Base-by-base conservation (phyloP, 2,113 vertebrate species). In the Circaetus gallicus region DNA sequence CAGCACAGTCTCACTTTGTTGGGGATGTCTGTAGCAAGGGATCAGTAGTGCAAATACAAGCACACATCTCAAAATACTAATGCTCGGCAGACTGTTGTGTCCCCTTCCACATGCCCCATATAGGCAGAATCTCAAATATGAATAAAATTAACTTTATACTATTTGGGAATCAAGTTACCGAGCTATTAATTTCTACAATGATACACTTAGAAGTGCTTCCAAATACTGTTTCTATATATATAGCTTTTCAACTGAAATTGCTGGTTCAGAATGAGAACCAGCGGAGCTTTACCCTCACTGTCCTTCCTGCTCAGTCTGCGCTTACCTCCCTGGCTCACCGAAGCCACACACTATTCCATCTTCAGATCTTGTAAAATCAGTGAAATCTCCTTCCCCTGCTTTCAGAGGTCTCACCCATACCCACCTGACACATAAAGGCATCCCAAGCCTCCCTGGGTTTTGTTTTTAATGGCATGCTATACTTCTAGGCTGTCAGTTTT, bases 101-200 rank as follows among this genome's bases (percentile, higher is more conserved):
- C 61, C 84, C 89, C 78, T 84, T 61, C 80, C 61, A 70, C 79
- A 76, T 49, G 66, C 52, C 43, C 77, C 53, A 45, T 24, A 86
- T 26, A 87, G 26, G 70, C 72, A 70, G 81, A 76, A 66, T 55
- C 71, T 74, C 38, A 92, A 91, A 63, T 42, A 73, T 8, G 24
- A 78, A 36, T 82, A 83, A 70, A 88, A 94, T 82, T 81, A 95
- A 90, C 86, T 90, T 77, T 24, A 55, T 18, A 34, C 32, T 67
- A 11, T 59, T 85, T 40, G 29, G 55, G 94, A 91, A 49, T 93
- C 93, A 78, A 89, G 72, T 95, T 81, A 94, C 93, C 1, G 7
- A 94, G 71, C 83, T 92, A 92, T 86, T 95, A 90, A 90, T 94
- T 90, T 92, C 80, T 70, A 81, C 50, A 91, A 36, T 50, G 36